A percentile compares a stretch with the other conserved stretches of the same genome.
Conservation (phyloP, 2,113 vertebrate species). For the Anolis sagrei region DNA sequence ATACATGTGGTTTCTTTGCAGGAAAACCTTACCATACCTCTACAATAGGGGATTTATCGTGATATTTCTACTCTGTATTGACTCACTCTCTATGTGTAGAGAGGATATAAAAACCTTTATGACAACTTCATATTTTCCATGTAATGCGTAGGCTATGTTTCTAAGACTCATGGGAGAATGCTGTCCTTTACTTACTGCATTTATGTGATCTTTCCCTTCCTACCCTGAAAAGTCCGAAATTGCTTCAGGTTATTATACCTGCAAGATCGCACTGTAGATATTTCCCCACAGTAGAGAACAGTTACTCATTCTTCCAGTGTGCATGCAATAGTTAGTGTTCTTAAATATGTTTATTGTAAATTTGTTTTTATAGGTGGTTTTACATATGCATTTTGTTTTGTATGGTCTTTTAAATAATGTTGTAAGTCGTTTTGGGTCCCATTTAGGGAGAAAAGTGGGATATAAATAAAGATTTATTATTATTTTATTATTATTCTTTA, state of each 20-base stretch:
- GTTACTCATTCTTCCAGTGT: background rate
- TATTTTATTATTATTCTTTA: too few relatives aligned
- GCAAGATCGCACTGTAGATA: background rate
- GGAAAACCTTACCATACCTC: background rate
- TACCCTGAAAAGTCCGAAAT: background rate
- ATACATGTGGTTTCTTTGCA: background rate
- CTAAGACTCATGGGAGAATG: background rate
- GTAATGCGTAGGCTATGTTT: background rate
- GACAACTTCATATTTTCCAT: background rate
- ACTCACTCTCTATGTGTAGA: too few relatives aligned
- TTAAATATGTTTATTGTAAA: too few relatives aligned
- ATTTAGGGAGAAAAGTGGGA: too few relatives aligned
- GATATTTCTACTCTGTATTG: background rate
- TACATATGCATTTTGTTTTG: too few relatives aligned
- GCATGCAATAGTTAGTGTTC: background rate
- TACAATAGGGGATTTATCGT: background rate
- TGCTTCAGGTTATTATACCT: background rate
- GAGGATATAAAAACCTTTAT: background rate
- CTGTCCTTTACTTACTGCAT: background rate
- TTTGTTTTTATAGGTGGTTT: too few relatives aligned
- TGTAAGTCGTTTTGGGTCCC: too few relatives aligned
- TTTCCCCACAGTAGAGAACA: background rate
- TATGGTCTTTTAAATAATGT: too few relatives aligned
- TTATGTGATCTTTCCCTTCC: background rate
- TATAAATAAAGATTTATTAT: too few relatives aligned